These are phyloP conservation scores for Phortica magna DNA, from an alignment of 2,888 invertebrate genomes.

Conservation along the genomic window DNA sequence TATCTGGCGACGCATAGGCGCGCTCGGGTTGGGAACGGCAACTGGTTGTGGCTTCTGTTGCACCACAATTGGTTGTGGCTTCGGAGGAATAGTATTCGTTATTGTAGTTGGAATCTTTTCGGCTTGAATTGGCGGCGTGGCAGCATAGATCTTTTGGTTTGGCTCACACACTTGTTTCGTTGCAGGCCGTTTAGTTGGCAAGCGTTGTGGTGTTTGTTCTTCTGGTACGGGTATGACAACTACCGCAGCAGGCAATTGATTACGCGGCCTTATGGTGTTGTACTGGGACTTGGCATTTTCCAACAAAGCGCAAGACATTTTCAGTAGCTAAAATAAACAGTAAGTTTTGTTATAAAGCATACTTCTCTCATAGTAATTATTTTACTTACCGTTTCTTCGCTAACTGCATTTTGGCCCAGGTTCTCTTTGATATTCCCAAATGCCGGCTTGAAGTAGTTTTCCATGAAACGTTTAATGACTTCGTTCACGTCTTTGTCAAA, in stretches of 20 bases:
- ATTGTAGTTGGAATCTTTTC: slow-evolving; percentile 31
- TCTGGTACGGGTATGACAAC: background rate
- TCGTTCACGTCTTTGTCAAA: slow-evolving; percentile 82
- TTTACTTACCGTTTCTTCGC: slow-evolving; percentile 80
- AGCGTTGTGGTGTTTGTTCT: background rate
- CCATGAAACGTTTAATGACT: slow-evolving; percentile 81
- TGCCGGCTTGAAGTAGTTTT: slow-evolving; percentile 82
- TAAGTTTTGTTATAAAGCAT: background rate
- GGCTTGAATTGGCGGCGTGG: slow-evolving; percentile 36
- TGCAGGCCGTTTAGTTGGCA: slow-evolving; percentile 7
- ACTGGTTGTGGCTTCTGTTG: slow-evolving; percentile 32
- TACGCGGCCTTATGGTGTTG: slow-evolving; percentile 64
- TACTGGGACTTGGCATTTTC: slow-evolving; percentile 77
- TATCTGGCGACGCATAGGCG: slow-evolving; percentile 74
- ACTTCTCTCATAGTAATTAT: background rate
- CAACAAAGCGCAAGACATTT: slow-evolving; percentile 76
- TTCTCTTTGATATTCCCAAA: slow-evolving; percentile 82
- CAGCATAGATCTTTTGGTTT: slow-evolving; percentile 56
- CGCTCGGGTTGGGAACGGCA: slow-evolving; percentile 27
- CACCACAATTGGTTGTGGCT: slow-evolving; percentile 44
- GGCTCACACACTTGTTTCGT: slow-evolving; percentile 47
- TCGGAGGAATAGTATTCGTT: slow-evolving; percentile 26
- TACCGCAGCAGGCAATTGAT: slow-evolving; percentile 36
- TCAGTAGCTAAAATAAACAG: slow-evolving; percentile 63
- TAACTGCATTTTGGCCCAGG: slow-evolving; percentile 80